Evolutionary conservation across 2,113 vertebrate species (phyloP).

Genomic region (Sminthopsis crassicaudata): DNA sequence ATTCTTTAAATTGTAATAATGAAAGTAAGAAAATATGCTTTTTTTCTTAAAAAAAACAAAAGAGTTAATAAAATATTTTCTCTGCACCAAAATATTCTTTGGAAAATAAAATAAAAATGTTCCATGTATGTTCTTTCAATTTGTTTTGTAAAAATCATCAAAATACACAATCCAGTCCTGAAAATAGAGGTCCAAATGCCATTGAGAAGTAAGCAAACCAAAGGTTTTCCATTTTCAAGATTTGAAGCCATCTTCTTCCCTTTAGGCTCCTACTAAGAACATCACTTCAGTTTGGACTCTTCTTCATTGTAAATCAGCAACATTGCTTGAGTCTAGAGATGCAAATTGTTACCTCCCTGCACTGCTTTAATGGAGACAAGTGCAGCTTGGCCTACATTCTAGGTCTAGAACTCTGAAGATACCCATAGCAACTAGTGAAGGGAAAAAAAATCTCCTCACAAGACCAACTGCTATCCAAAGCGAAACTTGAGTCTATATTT

Average conservation of each 20-base stretch:
- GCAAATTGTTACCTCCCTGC: fast-evolving
- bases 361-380: conserved; percentile 16
- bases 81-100: conserved; percentile 71
- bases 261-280: conserved; percentile 41
- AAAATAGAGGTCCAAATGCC: not conserved
- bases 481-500: conserved; percentile 97
- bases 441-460: conserved; percentile 7
- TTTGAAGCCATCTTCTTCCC: not conserved
- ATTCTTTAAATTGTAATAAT: conserved; percentile 77
- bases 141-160: conserved; percentile 61
- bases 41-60: conserved; percentile 54
- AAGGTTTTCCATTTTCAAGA: not conserved
- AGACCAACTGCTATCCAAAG: conserved; percentile 86
- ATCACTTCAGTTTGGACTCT: conserved; percentile 28
- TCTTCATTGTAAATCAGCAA: conserved; percentile 29
- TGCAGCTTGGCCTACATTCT: not conserved
- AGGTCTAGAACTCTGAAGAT: conserved; percentile 5
- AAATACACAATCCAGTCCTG: not conserved
- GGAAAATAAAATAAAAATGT: conserved; percentile 55
- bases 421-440: conserved; percentile 55
- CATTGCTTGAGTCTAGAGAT: conserved; percentile 38
- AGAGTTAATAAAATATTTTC: conserved; percentile 62
- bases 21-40: conserved; percentile 77
- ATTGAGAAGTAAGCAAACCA: conserved; percentile 37
- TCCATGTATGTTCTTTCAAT: not conserved